Conservation (phyloP, 2,113 vertebrate species). For the Bombycilla garrulus region DNA sequence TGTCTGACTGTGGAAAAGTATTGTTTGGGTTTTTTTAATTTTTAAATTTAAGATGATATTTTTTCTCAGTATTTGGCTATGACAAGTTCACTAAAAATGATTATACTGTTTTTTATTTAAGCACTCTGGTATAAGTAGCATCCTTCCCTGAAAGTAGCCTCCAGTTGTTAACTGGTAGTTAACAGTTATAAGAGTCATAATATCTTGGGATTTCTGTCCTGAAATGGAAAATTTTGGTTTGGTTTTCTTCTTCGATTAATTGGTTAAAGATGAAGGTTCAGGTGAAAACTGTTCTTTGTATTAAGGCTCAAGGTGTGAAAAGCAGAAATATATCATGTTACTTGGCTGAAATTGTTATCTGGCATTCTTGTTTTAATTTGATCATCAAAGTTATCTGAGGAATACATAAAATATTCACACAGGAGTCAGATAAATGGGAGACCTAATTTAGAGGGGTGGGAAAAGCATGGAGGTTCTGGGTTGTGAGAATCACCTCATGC, state of each 20-base stretch:
- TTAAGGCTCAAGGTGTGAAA: background rate
- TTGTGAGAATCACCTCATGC: accelerated
- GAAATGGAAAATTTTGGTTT: background rate
- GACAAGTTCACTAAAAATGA: background rate
- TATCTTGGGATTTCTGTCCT: background rate
- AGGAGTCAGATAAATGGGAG: background rate
- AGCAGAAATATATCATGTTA: background rate
- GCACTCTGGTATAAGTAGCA: background rate
- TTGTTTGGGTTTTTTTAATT: background rate
- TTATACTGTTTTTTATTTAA: background rate
- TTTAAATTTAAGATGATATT: background rate
- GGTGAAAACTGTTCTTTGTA: background rate
- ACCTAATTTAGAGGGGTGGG: background rate
- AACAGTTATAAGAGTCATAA: background rate
- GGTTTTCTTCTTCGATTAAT: background rate
- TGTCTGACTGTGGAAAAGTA: background rate
- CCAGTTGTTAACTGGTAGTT: background rate
- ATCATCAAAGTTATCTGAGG: background rate
- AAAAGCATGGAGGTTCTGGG: background rate
- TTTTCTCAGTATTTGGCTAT: background rate
- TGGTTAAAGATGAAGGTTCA: background rate
- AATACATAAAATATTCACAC: background rate
- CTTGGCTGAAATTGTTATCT: background rate
- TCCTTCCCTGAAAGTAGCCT: background rate
- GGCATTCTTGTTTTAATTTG: background rate